Conservation (phyloP, 2,113 vertebrate genomes). For the Ramphastos sulfuratus region DNA sequence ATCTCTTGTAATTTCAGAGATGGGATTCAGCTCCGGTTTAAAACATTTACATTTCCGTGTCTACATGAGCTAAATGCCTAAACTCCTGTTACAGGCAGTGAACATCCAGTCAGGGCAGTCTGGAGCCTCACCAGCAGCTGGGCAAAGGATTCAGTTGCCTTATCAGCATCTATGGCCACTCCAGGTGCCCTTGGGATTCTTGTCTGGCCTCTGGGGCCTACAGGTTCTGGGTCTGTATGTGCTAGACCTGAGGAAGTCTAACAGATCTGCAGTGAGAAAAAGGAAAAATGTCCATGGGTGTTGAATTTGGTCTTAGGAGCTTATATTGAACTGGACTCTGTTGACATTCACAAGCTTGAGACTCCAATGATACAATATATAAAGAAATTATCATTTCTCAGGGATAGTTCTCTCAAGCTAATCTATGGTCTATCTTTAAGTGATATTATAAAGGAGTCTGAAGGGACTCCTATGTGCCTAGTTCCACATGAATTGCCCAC, state of each 20-base stretch:
- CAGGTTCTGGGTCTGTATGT: fast-evolving
- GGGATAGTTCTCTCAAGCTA: background rate
- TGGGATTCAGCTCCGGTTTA: background rate
- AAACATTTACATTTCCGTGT: background rate
- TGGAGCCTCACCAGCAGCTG: background rate
- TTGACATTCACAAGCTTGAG: background rate
- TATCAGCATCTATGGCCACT: background rate
- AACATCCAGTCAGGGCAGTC: background rate
- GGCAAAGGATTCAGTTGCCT: background rate
- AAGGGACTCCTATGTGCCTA: background rate
- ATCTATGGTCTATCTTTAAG: background rate
- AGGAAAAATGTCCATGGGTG: background rate
- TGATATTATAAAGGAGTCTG: background rate
- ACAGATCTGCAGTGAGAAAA: background rate
- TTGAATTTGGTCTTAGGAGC: background rate
- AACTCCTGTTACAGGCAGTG: background rate
- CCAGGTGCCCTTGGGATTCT: background rate
- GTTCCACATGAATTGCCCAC: background rate
- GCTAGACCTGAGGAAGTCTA: background rate
- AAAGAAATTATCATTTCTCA: background rate
- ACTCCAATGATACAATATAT: background rate
- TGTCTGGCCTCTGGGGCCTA: background rate
- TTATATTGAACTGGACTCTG: fast-evolving
- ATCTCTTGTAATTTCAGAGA: background rate
- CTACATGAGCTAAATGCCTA: background rate